Evolutionary conservation across 2,888 invertebrate genomes (phyloP), one percentile per base, ranked within the genome.

Genomic region (Drosophila cyrtoloma): DNA sequence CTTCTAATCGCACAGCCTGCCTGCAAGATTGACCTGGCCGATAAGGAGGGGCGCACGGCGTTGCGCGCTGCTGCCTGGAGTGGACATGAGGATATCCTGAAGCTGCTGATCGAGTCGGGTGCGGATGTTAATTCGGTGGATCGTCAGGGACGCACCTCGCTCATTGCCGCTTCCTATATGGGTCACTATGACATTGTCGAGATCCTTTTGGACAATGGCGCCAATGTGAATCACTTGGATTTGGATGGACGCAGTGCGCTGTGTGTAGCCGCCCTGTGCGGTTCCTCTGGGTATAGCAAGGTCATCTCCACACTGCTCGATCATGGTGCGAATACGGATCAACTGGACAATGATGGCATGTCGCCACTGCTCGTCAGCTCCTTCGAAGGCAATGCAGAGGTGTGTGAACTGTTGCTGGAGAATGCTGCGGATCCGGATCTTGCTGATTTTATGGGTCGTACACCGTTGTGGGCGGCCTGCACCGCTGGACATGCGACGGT

Each of bases 81-180:
- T 47, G 98, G 98, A 0, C 98, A 98, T 94, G 97, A 97, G 85
- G 96, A 97, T 81, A 97, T 97, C 55, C 96, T 97, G 1, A 95
- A 95, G 79, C 95, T 96, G 7, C 94, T 97, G 22, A 94, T 97
- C 53, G 96, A 96, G 68, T 96, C 97, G 59, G 97, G 97, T 0
- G 97, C 97, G 0, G 95, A 95, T 84, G 96, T 97, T 0, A 97
- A 97, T 93, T 95, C 96, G 30, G 96, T 97, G 5, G 99, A 99
- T 93, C 96, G 97, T 37, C 98, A 98, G 92, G 97, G 97, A 22
- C 95, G 99, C 79, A 99, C 99, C 0, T 98, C 99, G 0, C 94
- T 99, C 52, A 97, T 99, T 78, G 99, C 99, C 0, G 98, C 98
- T 26, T 98, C 98, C 0, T 99, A 98, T 93, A 99, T 98, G 98